Evolutionary conservation across 1,140 invertebrate species (phyloP).

Genomic region (Eubasilissa regina): DNA sequence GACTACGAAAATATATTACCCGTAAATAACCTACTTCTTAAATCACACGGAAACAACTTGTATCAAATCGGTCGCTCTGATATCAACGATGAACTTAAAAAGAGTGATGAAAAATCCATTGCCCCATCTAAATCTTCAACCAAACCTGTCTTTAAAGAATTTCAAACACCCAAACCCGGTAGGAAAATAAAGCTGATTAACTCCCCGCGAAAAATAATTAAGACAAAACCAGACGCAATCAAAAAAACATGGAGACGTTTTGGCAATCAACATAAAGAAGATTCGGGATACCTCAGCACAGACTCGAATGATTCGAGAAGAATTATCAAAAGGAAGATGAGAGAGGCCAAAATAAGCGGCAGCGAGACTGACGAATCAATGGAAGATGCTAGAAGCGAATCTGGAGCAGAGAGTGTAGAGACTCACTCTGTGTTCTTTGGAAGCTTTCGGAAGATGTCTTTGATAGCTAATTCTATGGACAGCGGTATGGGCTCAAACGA

Average conservation of each 20-base stretch:
- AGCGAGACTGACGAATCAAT: conserved; percentile 74
- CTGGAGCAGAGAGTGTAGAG: conserved; percentile 86
- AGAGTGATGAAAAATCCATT: background rate
- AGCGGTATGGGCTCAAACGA: conserved; percentile 53
- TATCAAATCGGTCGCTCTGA: background rate
- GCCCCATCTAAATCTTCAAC: conserved; percentile 13
- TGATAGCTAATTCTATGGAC: conserved; percentile 52
- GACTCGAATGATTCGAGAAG: conserved; percentile 77
- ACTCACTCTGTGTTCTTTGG: conserved; percentile 89
- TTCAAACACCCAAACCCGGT: conserved; percentile 55
- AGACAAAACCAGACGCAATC: conserved; percentile 35
- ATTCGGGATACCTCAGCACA: conserved; percentile 85
- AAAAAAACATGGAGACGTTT: conserved; percentile 53
- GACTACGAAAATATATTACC: conserved; percentile 67
- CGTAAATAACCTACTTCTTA: background rate
- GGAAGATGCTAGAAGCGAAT: conserved; percentile 84
- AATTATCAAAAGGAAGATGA: conserved; percentile 64
- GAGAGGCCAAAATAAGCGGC: conserved; percentile 70
- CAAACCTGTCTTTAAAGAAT: conserved; percentile 47
- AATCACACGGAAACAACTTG: background rate
- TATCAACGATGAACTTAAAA: background rate
- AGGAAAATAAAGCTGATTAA: conserved; percentile 34
- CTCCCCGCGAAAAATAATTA: conserved; percentile 32
- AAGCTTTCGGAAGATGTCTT: conserved; percentile 72
- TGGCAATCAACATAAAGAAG: conserved; percentile 66